Percentiles rank a stretch among this genome's conserved stretches.
These are phyloP conservation scores for Autographa pulchrina DNA, from an alignment of 2,888 invertebrate genomes.

Conservation along the genomic window DNA sequence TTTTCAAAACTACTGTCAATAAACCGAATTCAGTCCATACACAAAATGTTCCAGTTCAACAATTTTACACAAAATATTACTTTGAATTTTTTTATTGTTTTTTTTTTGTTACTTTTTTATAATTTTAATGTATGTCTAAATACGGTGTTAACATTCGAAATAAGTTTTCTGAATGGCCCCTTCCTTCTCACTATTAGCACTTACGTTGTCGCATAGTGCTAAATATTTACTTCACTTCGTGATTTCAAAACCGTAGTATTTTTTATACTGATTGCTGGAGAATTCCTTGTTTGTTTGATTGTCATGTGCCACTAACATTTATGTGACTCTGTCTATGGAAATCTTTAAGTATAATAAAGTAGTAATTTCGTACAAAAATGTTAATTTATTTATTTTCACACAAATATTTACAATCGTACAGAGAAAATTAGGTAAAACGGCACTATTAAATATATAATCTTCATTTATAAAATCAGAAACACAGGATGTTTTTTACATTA, in stretches of 20 bases:
- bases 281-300: not conserved
- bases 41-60: not conserved
- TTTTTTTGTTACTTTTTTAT: not conserved
- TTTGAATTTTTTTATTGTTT: not conserved
- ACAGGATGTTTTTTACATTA: no score
- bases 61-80: not conserved
- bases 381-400: no score
- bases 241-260: slow-evolving; percentile 28
- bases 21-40: slow-evolving; percentile 33
- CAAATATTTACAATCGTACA: no score
- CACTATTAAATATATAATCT: no score
- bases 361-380: no score
- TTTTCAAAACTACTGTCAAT: slow-evolving; percentile 53
- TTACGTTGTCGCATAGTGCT: slow-evolving; percentile 32
- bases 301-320: not conserved
- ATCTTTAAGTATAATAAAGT: no score
- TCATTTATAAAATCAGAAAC: no score
- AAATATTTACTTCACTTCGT: slow-evolving; percentile 37
- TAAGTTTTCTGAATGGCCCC: slow-evolving; percentile 5
- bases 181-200: slow-evolving; percentile 43
- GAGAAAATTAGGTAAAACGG: no score
- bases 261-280: slow-evolving; percentile 15
- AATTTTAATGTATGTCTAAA: not conserved
- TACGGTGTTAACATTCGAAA: slow-evolving; percentile 10
- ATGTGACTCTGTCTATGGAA: not conserved